These are phyloP conservation scores for Mus spretus DNA, from an alignment of 2,797 vertebrate genomes.

Conservation along the genomic window DNA sequence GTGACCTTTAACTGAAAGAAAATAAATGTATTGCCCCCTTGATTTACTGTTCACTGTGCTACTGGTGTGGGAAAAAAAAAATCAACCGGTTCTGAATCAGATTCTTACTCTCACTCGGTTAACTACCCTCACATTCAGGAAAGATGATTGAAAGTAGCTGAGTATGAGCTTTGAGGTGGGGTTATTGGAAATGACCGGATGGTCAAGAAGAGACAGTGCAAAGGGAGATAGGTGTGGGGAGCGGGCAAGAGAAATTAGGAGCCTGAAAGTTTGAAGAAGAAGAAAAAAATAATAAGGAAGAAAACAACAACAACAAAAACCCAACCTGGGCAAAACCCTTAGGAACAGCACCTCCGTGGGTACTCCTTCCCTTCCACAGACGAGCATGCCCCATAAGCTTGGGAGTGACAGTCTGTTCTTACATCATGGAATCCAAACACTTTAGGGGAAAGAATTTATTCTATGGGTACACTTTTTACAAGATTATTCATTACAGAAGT, in stretches of 20 bases:
- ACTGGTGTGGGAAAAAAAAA: slow-evolving; percentile 43
- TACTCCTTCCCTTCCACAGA: background rate
- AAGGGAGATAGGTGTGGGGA: background rate
- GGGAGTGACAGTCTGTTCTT: slow-evolving; percentile 23
- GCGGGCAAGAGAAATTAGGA: slow-evolving; percentile 23
- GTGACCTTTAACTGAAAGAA: slow-evolving; percentile 55
- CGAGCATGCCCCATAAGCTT: background rate
- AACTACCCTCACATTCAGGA: background rate
- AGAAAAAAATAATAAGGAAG: background rate
- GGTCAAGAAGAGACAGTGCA: slow-evolving; percentile 63
- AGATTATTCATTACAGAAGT: slow-evolving; percentile 5
- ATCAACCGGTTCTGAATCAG: background rate
- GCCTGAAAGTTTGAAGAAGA: slow-evolving; percentile 28
- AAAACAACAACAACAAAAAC: background rate
- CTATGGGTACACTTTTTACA: background rate
- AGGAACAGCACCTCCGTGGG: background rate
- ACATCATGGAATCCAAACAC: slow-evolving; percentile 7
- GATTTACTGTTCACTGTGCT: background rate
- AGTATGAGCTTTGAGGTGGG: slow-evolving; percentile 59
- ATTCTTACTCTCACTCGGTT: slow-evolving; percentile 42
- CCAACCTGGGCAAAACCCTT: slow-evolving; percentile 20
- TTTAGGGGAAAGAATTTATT: background rate
- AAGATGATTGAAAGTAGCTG: slow-evolving; percentile 64
- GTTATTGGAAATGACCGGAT: slow-evolving; percentile 26
- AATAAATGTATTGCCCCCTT: slow-evolving; percentile 21